Evolutionary conservation across 2,113 vertebrate genomes (phyloP).

Genomic region (Xyrauchen texanus): DNA sequence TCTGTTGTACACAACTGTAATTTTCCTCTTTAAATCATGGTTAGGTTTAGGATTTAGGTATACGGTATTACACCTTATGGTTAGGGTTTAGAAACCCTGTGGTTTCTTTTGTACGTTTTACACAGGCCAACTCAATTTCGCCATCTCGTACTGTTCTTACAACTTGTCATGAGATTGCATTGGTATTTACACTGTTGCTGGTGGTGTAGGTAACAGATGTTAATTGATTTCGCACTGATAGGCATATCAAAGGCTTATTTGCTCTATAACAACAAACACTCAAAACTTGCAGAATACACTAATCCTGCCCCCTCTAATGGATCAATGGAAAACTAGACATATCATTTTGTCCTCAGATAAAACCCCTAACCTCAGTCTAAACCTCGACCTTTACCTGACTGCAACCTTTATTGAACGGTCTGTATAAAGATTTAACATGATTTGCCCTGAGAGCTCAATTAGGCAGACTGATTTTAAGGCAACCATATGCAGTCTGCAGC

Average conservation of each 20-base stretch:
- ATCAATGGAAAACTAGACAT: constrained; percentile 17
- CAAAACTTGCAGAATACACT: constrained; percentile 8
- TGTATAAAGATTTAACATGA: constrained; percentile 9
- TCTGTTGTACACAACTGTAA: no score
- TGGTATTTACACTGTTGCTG: neutral
- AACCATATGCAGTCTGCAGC: neutral
- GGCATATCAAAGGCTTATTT: constrained; percentile 16
- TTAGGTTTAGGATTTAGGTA: no score
- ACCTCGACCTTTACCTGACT: constrained; percentile 69
- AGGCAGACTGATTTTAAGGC: neutral
- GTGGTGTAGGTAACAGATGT: neutral
- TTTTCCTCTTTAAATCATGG: no score
- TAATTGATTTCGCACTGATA: neutral
- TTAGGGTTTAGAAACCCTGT: no score
- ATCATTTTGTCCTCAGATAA: neutral
- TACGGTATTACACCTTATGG: no score
- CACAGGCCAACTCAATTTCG: no score
- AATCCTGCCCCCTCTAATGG: neutral
- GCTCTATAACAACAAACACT: neutral
- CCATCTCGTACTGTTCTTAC: no score
- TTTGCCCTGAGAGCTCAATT: neutral
- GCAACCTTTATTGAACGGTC: constrained; percentile 61
- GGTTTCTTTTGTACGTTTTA: no score
- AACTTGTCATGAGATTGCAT: neutral
- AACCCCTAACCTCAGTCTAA: constrained; percentile 53